Evolutionary conservation across 2,888 invertebrate genomes (phyloP), one percentile per base, ranked within the genome.

Genomic region (Conus canariensis): DNA sequence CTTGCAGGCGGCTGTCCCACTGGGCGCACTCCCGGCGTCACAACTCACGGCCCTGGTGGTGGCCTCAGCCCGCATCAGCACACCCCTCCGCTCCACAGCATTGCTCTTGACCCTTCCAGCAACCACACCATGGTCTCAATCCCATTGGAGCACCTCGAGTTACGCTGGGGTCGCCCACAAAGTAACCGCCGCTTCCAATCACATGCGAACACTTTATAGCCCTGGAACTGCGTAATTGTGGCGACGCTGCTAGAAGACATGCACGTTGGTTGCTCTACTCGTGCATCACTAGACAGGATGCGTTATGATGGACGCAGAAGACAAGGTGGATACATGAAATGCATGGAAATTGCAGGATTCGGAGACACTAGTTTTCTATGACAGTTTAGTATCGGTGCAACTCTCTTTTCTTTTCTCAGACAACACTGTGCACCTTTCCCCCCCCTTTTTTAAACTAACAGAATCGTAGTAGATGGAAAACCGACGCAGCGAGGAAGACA

Each of bases 81-180:
- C 60, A 83, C 22, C 58, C 56, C 58, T 83, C 58, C 56, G 58
- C 82, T 58, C 82, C 56, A 22, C 56, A 58, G 8, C 82, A 83
- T 25, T 82, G 56, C 58, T 58, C 19, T 19, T 22, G 82, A 58
- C 82, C 82, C 82, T 83, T 83, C 19, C 82, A 5, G 56, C 58
- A 10, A 5, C 56, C 56, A 19, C 22, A 19, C 56, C 82, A 82
- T 58, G 19, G 58, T 83, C 19, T 25, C 82, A 83, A 58, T 22
- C 58, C 82, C 82, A 58, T 58, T 83, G 82, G 82, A 83, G 56
- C 56, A 19, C 77, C 77, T 80, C 25, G 77, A 80, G 45, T 80
- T 80, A 80, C 77, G 22, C 77, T 80, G 30, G 30, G 3, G 77
- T 45, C 45, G 77, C 30, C 45, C 77, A 30, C 77, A 30, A 80